phyloP scores from a whole-genome alignment of 2,797 vertebrate species.

The Thalassophryne amazonica region DNA sequence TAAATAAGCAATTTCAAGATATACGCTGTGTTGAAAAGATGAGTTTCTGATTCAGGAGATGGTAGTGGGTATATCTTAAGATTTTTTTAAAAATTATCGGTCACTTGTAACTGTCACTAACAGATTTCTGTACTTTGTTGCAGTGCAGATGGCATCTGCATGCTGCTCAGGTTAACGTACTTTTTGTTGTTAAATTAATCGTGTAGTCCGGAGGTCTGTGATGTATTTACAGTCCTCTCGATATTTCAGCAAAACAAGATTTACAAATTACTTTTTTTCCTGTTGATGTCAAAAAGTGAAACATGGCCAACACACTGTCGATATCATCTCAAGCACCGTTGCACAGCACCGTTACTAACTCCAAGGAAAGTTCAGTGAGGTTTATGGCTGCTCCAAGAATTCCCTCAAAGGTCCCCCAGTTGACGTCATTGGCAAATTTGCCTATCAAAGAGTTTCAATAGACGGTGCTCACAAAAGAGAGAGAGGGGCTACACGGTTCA shows the following conservation, averaged over 20 bases:
- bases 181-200: constrained; percentile 14
- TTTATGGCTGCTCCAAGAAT: constrained; percentile 20
- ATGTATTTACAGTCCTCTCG: constrained; percentile 10
- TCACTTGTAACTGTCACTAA: neutral
- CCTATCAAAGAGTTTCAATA: constrained; percentile 47
- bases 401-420: constrained; percentile 4
- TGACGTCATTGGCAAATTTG: constrained; percentile 32
- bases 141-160: neutral
- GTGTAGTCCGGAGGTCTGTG: neutral
- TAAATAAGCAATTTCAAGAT: too few species aligned
- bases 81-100: too few species aligned
- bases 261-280: constrained; percentile 1
- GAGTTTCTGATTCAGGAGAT: too few species aligned
- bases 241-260: constrained; percentile 6
- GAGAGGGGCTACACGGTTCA: neutral
- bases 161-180: neutral
- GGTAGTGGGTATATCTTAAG: too few species aligned
- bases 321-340: neutral
- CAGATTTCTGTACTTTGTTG: neutral
- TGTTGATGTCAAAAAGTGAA: constrained; percentile 7
- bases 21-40: too few species aligned
- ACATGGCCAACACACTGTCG: neutral
- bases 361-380: constrained; percentile 6
- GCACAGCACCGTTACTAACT: neutral
- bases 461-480: neutral